Base-by-base conservation (phyloP, 2,797 vertebrate genomes). In the Sebastes trivittatus region DNA sequence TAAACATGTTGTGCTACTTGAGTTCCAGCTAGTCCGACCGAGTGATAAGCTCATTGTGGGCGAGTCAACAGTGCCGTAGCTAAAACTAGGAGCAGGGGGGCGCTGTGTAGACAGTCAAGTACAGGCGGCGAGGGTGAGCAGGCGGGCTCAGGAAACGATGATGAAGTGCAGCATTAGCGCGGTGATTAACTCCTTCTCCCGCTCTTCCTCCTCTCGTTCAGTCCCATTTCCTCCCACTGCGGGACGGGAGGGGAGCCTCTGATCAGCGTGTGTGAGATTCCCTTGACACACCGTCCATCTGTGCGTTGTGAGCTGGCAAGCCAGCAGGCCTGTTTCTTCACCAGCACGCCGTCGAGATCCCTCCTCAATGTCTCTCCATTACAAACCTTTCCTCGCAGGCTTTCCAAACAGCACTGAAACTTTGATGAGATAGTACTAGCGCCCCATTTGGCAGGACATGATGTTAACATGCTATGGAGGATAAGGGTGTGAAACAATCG, bases 171-270 rank as follows among this genome's bases (percentile, higher is more conserved):
- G 93, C 95, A 95, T 96, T 96, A 96, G 94, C 75, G 82, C 84
- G 86, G 94, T 95, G 95, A 96, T 96, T 96, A 96, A 95, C 95
- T 96, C 92, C 94, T 95, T 94, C 91, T 93, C 90, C 91, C 87
- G 91, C 94, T 94, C 94, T 96, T 95, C 95, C 93, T 94, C 90
- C 92, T 90, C 88, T 94, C 93, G 92, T 96, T 95, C 94, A 93
- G 93, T 95, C 93, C 94, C 95, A 96, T 95, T 96, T 96, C 95
- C 95, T 96, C 93, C 92, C 90, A 83, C 89, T 85, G 89, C 83
- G 78, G 87, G 90, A 90, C 25, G 78, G 93, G 87, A 89, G 85
- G 87, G 90, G 87, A 85, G 87, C 84, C 90, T 94, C 92, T 93
- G 94, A 95, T 93, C 92, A 94, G 91, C 77, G 91, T 91, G 89